These are phyloP conservation scores for Hydropotes inermis DNA, from an alignment of 2,113 vertebrate genomes.

Conservation along the genomic window DNA sequence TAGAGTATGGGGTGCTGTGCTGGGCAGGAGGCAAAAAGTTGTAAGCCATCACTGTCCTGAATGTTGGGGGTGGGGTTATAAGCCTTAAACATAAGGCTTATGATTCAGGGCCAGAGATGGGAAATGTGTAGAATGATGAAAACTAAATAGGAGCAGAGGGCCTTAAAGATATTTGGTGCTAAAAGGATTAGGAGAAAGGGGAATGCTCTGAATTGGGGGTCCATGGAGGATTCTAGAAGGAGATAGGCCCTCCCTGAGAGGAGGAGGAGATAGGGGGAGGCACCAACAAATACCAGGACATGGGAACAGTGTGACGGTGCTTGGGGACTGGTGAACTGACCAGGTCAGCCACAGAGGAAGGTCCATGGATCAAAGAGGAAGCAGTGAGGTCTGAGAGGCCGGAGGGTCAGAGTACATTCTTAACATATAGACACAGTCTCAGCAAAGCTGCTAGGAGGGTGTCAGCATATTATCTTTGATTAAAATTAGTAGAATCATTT, in stretches of 20 bases:
- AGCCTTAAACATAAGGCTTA: not conserved
- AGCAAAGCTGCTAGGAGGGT: not conserved
- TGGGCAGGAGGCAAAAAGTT: not conserved
- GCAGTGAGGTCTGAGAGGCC: not conserved
- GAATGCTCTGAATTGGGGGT: not conserved
- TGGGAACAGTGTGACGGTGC: not conserved
- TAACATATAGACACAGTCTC: not conserved
- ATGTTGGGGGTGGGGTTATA: not conserved
- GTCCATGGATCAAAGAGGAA: not conserved
- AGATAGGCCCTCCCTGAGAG: not conserved
- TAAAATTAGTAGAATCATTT: not conserved
- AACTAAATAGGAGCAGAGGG: not conserved
- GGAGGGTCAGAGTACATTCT: not conserved
- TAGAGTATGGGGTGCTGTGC: too few species aligned
- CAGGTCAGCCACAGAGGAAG: not conserved
- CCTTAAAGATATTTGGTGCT: not conserved
- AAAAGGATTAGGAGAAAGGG: not conserved
- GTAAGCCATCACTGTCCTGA: not conserved
- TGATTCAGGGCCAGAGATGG: not conserved
- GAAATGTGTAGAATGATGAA: not conserved
- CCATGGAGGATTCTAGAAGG: not conserved
- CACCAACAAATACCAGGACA: not conserved
- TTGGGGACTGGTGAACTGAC: not conserved
- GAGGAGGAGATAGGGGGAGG: not conserved
- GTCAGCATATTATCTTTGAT: not conserved